phyloP scores from a whole-genome alignment of 2,888 invertebrate genomes.

The Melanchra persicariae region DNA sequence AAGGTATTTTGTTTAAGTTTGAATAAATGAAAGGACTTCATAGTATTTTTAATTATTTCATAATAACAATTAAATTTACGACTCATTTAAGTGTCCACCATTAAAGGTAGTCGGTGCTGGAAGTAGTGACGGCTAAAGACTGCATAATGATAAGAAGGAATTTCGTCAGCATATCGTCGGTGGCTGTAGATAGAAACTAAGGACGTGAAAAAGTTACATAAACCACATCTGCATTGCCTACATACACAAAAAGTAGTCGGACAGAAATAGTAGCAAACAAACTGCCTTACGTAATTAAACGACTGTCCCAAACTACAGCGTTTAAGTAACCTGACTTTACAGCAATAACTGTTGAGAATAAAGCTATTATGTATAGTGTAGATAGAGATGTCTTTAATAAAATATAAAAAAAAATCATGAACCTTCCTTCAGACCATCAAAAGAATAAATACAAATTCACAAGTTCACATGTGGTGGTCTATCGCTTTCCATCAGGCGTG shows the following conservation, averaged over 20 bases:
- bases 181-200: not conserved
- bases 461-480: not conserved
- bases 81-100: no score
- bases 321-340: constrained; percentile 38
- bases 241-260: not conserved
- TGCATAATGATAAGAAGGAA: no score
- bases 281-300: constrained; percentile 40
- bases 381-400: not conserved
- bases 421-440: no score
- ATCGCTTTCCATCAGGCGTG: no score
- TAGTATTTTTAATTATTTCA: no score
- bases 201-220: not conserved
- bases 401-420: not conserved
- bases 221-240: not conserved
- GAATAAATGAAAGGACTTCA: no score
- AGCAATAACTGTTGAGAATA: constrained; percentile 9
- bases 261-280: constrained; percentile 15
- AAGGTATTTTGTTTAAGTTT: no score
- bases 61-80: no score
- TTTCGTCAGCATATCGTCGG: not conserved
- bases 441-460: not conserved
- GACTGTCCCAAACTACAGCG: constrained; percentile 5
- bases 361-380: not conserved
- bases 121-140: no score
- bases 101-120: no score